These are phyloP conservation scores for Drosophila burlai DNA, from an alignment of 1,140 invertebrate genomes.

Conservation along the genomic window DNA sequence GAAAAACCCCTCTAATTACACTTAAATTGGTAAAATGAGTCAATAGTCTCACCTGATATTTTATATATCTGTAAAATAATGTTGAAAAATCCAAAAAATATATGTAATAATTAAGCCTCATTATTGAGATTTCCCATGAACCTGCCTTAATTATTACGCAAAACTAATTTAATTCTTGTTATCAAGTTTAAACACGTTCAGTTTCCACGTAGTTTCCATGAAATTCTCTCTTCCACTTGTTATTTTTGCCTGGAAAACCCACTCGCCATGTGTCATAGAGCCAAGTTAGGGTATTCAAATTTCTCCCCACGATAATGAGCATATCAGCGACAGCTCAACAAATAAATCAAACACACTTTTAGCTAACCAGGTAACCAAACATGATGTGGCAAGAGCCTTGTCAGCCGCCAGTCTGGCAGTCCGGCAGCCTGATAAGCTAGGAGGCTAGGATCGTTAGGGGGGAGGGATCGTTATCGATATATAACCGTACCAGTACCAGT, in stretches of 20 bases:
- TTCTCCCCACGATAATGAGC: slow-evolving; percentile 49
- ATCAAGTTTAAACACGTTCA: neutral
- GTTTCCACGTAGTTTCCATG: neutral
- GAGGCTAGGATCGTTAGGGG: slow-evolving; percentile 26
- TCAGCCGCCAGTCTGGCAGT: slow-evolving; percentile 20
- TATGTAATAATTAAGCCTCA: neutral
- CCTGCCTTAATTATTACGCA: neutral
- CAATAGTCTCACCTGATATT: neutral
- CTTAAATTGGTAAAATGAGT: neutral
- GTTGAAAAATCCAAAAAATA: neutral
- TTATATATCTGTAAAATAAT: neutral
- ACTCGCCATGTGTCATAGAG: neutral
- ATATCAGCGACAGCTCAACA: slow-evolving; percentile 63
- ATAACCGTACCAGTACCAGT: neutral
- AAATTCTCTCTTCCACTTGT: too few relatives aligned
- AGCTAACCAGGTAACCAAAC: slow-evolving; percentile 59
- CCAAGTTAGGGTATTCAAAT: slow-evolving; percentile 33
- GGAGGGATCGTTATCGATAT: slow-evolving; percentile 35
- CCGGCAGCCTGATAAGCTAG: slow-evolving; percentile 34
- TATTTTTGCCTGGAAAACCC: neutral
- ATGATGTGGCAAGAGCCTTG: slow-evolving; percentile 53
- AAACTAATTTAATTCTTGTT: neutral
- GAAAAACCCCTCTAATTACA: neutral
- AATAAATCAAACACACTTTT: slow-evolving; percentile 59
- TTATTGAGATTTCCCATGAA: neutral